Percentiles rank a stretch among this genome's conserved stretches.
Conservation (phyloP, 1,140 invertebrate species). For the Drosophila pseudoobscura region DNA sequence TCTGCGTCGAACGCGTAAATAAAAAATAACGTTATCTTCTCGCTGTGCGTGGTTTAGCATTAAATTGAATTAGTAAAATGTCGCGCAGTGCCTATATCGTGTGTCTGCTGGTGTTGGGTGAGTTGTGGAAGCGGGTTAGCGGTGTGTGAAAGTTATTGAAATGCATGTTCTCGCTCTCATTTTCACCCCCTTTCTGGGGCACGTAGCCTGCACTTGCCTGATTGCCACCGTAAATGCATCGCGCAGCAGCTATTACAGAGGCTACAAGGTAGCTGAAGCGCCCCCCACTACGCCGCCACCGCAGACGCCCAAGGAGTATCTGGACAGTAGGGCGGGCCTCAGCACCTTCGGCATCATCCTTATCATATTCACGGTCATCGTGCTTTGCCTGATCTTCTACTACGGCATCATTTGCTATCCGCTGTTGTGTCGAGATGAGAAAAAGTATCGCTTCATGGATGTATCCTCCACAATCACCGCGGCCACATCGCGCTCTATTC, state of each 20-base stretch:
- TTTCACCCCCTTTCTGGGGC: constrained; percentile 2
- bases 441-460: constrained; percentile 86
- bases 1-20: constrained; percentile 49
- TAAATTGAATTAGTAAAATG: constrained; percentile 44
- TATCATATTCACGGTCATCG: constrained; percentile 84
- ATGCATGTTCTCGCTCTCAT: constrained; percentile 17
- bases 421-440: constrained; percentile 85
- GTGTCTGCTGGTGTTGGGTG: constrained; percentile 59
- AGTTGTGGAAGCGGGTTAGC: constrained; percentile 11
- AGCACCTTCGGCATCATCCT: constrained; percentile 86
- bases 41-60: constrained; percentile 23
- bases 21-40: constrained; percentile 19
- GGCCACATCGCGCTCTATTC: constrained; percentile 79
- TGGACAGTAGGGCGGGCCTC: constrained; percentile 82
- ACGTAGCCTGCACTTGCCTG: constrained; percentile 60
- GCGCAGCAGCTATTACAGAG: constrained; percentile 15
- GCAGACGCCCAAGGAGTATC: constrained; percentile 80
- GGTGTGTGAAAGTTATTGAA: constrained; percentile 6
- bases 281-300: constrained; percentile 53
- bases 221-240: constrained; percentile 41
- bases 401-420: constrained; percentile 87
- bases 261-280: constrained; percentile 44
- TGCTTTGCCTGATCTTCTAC: constrained; percentile 85
- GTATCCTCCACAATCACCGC: constrained; percentile 84
- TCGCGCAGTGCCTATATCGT: constrained; percentile 48